Evolutionary conservation across 2,113 vertebrate species (phyloP).

Genomic region (Pluvialis apricaria): DNA sequence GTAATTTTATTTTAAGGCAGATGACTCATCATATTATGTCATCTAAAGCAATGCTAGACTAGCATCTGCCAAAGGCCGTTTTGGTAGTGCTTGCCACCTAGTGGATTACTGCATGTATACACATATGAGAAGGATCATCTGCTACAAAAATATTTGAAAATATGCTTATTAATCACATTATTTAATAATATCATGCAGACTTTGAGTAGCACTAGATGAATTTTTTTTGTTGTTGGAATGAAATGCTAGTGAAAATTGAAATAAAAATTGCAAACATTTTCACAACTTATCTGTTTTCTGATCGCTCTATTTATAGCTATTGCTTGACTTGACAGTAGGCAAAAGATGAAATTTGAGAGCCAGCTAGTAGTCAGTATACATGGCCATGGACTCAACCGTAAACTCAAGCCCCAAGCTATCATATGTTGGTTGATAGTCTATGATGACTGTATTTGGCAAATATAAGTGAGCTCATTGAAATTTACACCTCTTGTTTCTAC

Average conservation of each 20-base stretch:
- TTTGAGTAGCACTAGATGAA: background rate
- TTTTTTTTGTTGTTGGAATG: background rate
- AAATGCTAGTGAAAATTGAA: background rate
- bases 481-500: background rate
- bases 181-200: background rate
- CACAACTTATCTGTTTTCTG: background rate
- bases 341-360: background rate
- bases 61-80: background rate
- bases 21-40: background rate
- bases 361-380: rapidly evolving
- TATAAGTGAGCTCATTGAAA: background rate
- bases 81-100: constrained; percentile 66
- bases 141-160: background rate
- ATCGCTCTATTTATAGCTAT: background rate
- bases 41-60: background rate
- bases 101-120: constrained; percentile 35
- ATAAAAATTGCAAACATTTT: background rate
- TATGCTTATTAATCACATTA: background rate
- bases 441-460: background rate
- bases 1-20: background rate
- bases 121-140: background rate
- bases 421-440: background rate
- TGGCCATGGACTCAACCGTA: background rate
- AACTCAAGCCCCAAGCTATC: background rate
- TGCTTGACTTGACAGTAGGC: background rate